Evolutionary conservation across 1,140 invertebrate species (phyloP).

Genomic region (Drosophila sulfurigaster): DNA sequence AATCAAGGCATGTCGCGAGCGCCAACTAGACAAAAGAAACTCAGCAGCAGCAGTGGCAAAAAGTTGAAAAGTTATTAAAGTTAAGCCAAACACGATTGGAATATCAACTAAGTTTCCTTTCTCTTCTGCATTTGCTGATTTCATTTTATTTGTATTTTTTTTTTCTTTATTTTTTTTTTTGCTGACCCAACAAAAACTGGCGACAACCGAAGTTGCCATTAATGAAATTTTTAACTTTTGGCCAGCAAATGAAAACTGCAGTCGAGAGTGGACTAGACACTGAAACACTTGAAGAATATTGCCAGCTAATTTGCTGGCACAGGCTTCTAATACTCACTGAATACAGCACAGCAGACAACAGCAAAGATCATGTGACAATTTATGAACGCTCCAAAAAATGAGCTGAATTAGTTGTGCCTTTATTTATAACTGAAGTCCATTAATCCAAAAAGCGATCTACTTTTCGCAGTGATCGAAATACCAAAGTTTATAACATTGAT

Average conservation of each 20-base stretch:
- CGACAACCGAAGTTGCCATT: conserved; percentile 16
- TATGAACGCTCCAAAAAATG: too few relatives aligned
- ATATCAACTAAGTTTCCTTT: conserved; percentile 64
- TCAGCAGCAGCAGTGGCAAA: conserved; percentile 40
- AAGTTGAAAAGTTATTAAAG: conserved; percentile 82
- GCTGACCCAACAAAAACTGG: background rate
- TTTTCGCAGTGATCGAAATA: too few relatives aligned
- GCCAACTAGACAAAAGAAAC: conserved; percentile 62
- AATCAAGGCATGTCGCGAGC: conserved; percentile 71
- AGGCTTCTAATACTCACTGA: too few relatives aligned
- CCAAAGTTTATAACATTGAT: too few relatives aligned
- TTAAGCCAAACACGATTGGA: conserved; percentile 76
- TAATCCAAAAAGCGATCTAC: too few relatives aligned
- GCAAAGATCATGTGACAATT: too few relatives aligned
- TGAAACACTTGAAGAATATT: background rate
- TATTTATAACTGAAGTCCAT: too few relatives aligned
- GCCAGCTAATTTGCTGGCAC: background rate
- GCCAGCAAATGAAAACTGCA: background rate
- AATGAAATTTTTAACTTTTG: conserved; percentile 39
- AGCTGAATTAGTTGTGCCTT: too few relatives aligned
- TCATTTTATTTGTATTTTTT: background rate
- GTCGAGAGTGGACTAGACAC: background rate
- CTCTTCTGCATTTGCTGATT: background rate
- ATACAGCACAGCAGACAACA: too few relatives aligned
- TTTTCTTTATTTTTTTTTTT: conserved; percentile 4